phyloP scores from a whole-genome alignment of 2,113 vertebrate genomes.

The Leucopternis melanops region DNA sequence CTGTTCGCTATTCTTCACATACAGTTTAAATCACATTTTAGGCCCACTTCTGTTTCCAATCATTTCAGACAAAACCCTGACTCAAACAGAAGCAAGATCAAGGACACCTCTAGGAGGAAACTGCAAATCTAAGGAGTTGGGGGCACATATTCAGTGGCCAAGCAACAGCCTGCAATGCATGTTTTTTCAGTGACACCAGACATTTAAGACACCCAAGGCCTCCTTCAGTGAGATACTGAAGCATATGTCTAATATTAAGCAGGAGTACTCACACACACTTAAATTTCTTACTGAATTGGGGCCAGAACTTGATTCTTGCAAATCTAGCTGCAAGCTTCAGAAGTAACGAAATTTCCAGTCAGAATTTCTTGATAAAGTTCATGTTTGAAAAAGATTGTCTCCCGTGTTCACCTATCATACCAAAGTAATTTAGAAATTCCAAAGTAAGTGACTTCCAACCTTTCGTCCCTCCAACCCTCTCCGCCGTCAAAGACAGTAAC shows the following conservation, averaged over 20 bases:
- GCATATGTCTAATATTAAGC: not conserved
- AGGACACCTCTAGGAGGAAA: not conserved
- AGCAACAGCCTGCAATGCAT: not conserved
- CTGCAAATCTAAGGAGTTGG: not conserved
- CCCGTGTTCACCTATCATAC: not conserved
- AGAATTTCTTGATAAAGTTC: not conserved
- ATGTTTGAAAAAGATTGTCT: constrained; percentile 58
- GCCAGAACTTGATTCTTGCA: not conserved
- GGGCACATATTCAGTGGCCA: not conserved
- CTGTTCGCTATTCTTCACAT: not conserved
- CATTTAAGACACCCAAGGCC: not conserved
- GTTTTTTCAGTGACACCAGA: not conserved
- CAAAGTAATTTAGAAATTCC: constrained; percentile 3
- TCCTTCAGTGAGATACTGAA: not conserved
- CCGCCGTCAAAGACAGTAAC: not conserved
- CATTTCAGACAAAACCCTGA: not conserved
- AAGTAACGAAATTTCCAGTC: not conserved
- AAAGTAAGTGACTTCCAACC: not conserved
- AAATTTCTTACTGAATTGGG: not conserved
- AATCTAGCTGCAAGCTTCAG: not conserved
- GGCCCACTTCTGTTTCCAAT: not conserved
- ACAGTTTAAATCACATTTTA: not conserved
- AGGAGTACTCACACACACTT: not conserved
- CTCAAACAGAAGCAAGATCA: not conserved
- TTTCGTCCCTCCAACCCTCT: not conserved